Base-by-base conservation (phyloP, 2,113 vertebrate species). In the Lepidothrix coronata region DNA sequence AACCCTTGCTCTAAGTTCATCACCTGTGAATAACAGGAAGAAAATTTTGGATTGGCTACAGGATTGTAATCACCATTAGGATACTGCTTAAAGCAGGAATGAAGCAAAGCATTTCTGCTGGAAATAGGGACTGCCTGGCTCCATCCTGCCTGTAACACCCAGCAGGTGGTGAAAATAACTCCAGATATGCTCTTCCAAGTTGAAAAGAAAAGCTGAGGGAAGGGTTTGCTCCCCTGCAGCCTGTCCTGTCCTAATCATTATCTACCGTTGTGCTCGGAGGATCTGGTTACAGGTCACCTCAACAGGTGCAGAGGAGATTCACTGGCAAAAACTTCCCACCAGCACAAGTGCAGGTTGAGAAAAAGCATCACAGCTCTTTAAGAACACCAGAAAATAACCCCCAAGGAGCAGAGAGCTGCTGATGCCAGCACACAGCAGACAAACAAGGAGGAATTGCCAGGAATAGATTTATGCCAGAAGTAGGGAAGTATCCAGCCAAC, bases 371-470 rank as follows among this genome's bases (percentile, higher is more conserved):
- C 25, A 81, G 72, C 54, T 63, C 85, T 92, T 86, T 83, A 77
- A 83, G 46, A 28, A 46, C 31, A 76, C 41, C 70, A 73, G 49
- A 85, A 94, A 93, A 96, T 11, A 82, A 93, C 63, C 85, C 31
- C 62, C 61, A 58, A 76, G 85, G 71, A 88, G 74, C 90, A 88
- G 46, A 73, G 62, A 94, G 63, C 31, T n/a, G 85, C 92, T 95
- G 92, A 51, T 83, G 92, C 79, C 82, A 93, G 96, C 88, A 90
- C 6, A 88, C 58, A 65, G 44, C 79, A 92, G 58, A 79, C 82
- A 93, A 94, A 93, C 51, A 62, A 92, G 88, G 33, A 89, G 49
- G 44, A 35, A 4, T 62, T 95, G 95, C 95, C 92, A 97, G 76
- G 76, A 93, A 41, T 39, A 84, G 22, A 18, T 58, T 54, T 13